phyloP scores from a whole-genome alignment of 2,888 invertebrate genomes.

The Hoplodrina blanda region DNA sequence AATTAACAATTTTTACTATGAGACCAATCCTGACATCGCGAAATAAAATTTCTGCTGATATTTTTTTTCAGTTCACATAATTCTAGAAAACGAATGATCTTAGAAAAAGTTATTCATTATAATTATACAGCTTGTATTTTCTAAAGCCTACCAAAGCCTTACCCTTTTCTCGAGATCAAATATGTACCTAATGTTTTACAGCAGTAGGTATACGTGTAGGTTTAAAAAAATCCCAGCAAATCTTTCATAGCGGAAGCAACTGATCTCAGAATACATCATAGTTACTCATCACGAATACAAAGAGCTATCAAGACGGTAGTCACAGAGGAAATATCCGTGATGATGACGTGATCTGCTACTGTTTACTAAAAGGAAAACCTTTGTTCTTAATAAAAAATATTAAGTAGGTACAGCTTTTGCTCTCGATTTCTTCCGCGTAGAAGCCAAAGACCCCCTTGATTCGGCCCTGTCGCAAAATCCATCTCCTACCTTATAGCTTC shows the following conservation, averaged over 20 bases:
- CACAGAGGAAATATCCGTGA: conserved; percentile 49
- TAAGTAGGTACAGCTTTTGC: not conserved
- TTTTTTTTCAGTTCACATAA: too few relatives aligned
- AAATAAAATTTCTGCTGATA: too few relatives aligned
- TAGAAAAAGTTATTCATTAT: too few relatives aligned
- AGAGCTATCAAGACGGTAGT: conserved; percentile 12
- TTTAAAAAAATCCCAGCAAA: not conserved
- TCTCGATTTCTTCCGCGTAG: not conserved
- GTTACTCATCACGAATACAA: conserved; percentile 40
- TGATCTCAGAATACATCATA: conserved; percentile 10
- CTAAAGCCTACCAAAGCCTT: too few relatives aligned
- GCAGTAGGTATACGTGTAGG: not conserved
- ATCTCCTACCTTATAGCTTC: too few relatives aligned
- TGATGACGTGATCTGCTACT: conserved; percentile 37
- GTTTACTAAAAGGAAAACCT: conserved; percentile 38
- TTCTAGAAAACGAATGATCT: too few relatives aligned
- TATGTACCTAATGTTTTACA: too few relatives aligned
- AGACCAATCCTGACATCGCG: too few relatives aligned
- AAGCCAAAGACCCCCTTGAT: not conserved
- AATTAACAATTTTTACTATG: too few relatives aligned
- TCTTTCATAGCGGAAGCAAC: conserved; percentile 4
- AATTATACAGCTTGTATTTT: too few relatives aligned
- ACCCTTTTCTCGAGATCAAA: too few relatives aligned
- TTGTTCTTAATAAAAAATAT: conserved; percentile 11
- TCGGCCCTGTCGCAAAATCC: not conserved